phyloP scores from a whole-genome alignment of 2,797 vertebrate genomes.

The Avahi laniger region DNA sequence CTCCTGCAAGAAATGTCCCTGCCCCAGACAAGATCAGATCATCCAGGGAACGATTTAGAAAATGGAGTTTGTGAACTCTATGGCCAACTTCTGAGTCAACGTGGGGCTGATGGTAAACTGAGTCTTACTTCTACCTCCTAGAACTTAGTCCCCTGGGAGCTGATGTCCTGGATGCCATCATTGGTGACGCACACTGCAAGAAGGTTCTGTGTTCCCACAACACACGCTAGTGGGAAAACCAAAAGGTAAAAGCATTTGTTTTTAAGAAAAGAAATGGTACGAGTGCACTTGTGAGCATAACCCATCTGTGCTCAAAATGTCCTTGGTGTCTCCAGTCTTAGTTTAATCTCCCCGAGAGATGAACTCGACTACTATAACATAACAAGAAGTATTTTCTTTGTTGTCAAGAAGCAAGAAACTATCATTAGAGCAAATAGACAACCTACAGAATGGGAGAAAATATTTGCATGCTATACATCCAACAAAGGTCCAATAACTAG shows the following conservation, averaged over 20 bases:
- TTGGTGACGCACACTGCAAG: not conserved
- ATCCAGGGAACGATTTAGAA: not conserved
- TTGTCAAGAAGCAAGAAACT: not conserved
- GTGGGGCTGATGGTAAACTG: not conserved
- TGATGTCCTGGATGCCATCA: no score
- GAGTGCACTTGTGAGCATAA: not conserved
- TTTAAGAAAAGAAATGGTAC: not conserved
- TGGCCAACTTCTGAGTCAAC: not conserved
- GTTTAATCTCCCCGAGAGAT: not conserved
- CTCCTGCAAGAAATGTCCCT: not conserved
- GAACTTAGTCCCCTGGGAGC: not conserved
- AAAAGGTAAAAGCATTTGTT: not conserved
- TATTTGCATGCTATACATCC: no score
- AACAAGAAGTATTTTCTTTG: not conserved
- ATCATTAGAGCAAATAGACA: no score
- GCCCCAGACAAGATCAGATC: not conserved
- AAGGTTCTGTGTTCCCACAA: not conserved
- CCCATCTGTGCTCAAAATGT: not conserved
- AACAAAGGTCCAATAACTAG: no score
- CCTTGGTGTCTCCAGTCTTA: not conserved
- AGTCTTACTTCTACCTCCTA: not conserved
- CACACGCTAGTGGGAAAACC: not conserved
- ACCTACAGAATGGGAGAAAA: no score
- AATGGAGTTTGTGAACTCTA: not conserved
- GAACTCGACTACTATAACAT: not conserved